phyloP scores from a whole-genome alignment of 2,797 vertebrate genomes.

The Poecilia velifera region DNA sequence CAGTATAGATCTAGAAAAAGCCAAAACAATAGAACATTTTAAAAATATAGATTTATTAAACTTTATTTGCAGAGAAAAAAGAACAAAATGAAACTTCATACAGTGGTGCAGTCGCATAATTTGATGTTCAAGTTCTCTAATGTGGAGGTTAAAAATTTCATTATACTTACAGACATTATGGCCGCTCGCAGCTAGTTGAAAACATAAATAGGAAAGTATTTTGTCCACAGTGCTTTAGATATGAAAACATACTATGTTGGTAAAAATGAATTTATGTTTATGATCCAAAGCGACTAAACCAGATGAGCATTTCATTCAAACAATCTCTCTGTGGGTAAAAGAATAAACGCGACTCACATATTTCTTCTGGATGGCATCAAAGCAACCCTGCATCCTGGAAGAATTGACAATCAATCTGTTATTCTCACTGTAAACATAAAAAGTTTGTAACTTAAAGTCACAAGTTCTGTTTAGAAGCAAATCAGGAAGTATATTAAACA shows the following conservation, averaged over 20 bases:
- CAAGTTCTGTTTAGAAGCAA: neutral
- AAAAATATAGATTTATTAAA: slow-evolving; percentile 32
- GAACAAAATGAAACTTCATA: neutral
- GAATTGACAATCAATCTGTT: slow-evolving; percentile 33
- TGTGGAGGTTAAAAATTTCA: neutral
- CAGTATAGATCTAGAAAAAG: slow-evolving; percentile 87
- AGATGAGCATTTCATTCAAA: neutral
- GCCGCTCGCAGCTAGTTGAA: slow-evolving; percentile 86
- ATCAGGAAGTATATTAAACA: neutral
- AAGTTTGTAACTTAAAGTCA: neutral
- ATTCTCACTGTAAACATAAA: neutral
- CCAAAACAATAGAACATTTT: slow-evolving; percentile 48
- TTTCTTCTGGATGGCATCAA: slow-evolving; percentile 94
- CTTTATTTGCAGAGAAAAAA: slow-evolving; percentile 5
- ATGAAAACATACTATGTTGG: neutral
- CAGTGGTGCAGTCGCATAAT: neutral
- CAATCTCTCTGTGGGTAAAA: slow-evolving; percentile 3
- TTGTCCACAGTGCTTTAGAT: neutral
- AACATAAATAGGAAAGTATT: slow-evolving; percentile 17
- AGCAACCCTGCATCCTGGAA: slow-evolving; percentile 94
- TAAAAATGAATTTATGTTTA: neutral
- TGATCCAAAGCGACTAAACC: neutral
- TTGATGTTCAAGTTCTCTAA: neutral
- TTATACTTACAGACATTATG: slow-evolving; percentile 91
- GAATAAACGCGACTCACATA: slow-evolving; percentile 86